Conservation (phyloP, 2,797 vertebrate species). For the Eospalax fontanierii region DNA sequence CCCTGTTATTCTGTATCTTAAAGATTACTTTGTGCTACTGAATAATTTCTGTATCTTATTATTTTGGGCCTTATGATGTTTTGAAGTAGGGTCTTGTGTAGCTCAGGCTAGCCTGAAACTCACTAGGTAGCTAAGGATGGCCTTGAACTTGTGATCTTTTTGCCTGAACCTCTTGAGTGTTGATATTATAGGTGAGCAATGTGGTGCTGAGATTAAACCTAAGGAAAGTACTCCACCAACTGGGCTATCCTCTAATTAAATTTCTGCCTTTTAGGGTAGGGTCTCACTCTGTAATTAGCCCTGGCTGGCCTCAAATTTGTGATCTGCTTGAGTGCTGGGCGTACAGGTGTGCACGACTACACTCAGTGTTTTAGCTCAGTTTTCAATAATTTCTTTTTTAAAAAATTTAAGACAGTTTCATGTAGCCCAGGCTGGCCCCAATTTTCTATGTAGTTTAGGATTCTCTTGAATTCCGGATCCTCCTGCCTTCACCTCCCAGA, state of each 20-base stretch:
- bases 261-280: background rate
- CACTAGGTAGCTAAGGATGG: background rate
- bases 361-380: background rate
- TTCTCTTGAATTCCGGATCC: too few relatives aligned
- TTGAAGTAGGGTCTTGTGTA: background rate
- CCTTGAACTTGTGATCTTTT: background rate
- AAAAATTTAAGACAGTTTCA: background rate
- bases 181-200: too few relatives aligned
- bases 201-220: too few relatives aligned
- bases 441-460: background rate
- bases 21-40: slow-evolving; percentile 44
- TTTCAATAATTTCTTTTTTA: background rate
- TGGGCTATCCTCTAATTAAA: background rate
- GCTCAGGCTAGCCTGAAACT: background rate
- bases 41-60: background rate
- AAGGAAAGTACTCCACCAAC: background rate
- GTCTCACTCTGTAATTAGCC: background rate
- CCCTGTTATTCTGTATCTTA: background rate
- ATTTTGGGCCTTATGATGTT: background rate
- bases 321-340: background rate
- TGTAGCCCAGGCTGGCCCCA: background rate
- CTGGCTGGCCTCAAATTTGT: background rate
- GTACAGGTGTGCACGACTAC: background rate
- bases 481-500: too few relatives aligned
- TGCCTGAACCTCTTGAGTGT: background rate